phyloP scores from a whole-genome alignment of 2,888 invertebrate genomes.

The Notodromas monacha region DNA sequence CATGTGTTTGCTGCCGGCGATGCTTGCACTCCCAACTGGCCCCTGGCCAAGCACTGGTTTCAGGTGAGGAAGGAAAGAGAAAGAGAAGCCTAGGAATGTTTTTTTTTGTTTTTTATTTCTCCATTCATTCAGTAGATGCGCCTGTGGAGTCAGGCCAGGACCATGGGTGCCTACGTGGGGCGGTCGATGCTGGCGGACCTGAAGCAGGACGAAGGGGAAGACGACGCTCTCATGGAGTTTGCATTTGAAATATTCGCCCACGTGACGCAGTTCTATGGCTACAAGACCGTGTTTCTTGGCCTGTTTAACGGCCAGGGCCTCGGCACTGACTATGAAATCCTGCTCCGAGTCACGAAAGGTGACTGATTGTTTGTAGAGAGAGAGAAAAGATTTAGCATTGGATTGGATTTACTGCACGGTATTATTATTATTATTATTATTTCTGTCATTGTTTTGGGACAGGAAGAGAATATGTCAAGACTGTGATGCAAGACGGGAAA shows the following conservation, averaged over 20 bases:
- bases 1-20: slow-evolving; percentile 85
- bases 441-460: no score
- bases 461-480: slow-evolving; percentile 30
- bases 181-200: slow-evolving; percentile 37
- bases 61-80: slow-evolving; percentile 14
- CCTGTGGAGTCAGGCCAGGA: slow-evolving; percentile 87
- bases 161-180: slow-evolving; percentile 83
- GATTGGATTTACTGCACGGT: no score
- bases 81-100: no score
- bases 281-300: slow-evolving; percentile 64
- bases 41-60: slow-evolving; percentile 43
- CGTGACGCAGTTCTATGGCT: slow-evolving; percentile 73
- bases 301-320: slow-evolving; percentile 71
- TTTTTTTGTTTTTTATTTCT: background rate
- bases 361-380: slow-evolving; percentile 9
- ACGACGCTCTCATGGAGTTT: slow-evolving; percentile 28
- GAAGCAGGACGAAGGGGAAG: slow-evolving; percentile 10
- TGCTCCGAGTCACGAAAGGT: slow-evolving; percentile 46
- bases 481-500: slow-evolving; percentile 44
- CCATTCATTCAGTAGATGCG: slow-evolving; percentile 29
- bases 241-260: slow-evolving; percentile 93
- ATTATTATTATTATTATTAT: no score
- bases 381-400: no score
- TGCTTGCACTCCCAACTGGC: slow-evolving; percentile 54
- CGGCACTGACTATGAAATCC: slow-evolving; percentile 37